These are phyloP conservation scores for Pseudomugil tenellus DNA, from an alignment of 2,797 vertebrate species.

Conservation along the genomic window DNA sequence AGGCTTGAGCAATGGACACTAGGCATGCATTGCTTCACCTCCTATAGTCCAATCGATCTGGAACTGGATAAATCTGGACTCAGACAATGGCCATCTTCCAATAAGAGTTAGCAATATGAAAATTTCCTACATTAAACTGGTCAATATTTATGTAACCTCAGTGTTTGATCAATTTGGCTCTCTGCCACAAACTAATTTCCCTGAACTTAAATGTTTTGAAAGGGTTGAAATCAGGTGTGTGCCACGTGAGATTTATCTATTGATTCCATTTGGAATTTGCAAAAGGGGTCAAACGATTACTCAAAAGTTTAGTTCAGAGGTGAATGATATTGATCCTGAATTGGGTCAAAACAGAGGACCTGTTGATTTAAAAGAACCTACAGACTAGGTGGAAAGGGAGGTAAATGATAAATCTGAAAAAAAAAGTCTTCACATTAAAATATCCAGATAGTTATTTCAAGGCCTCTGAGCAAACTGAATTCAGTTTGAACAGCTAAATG, in stretches of 20 bases:
- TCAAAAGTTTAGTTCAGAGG: constrained; percentile 28
- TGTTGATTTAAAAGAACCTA: no score
- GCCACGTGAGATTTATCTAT: not conserved
- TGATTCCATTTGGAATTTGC: constrained; percentile 29
- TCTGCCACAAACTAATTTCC: constrained; percentile 1
- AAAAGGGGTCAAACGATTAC: constrained; percentile 20
- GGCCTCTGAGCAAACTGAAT: no score
- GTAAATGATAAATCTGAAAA: no score
- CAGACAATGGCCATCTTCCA: no score
- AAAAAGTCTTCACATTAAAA: not conserved
- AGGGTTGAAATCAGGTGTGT: constrained; percentile 20
- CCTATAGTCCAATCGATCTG: no score
- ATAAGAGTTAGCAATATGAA: no score
- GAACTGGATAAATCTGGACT: no score
- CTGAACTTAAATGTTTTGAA: constrained; percentile 40
- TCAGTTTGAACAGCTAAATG: constrained; percentile 27
- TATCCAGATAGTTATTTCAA: not conserved
- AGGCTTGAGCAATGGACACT: no score
- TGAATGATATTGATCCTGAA: constrained; percentile 8
- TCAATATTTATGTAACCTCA: not conserved
- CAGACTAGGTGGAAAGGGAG: constrained; percentile 39
- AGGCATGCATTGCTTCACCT: no score
- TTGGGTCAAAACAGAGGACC: constrained; percentile 9
- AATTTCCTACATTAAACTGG: no score
- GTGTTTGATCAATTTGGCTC: no score